These are phyloP conservation scores for Allygus modestus DNA, from an alignment of 2,888 invertebrate genomes.

Conservation along the genomic window DNA sequence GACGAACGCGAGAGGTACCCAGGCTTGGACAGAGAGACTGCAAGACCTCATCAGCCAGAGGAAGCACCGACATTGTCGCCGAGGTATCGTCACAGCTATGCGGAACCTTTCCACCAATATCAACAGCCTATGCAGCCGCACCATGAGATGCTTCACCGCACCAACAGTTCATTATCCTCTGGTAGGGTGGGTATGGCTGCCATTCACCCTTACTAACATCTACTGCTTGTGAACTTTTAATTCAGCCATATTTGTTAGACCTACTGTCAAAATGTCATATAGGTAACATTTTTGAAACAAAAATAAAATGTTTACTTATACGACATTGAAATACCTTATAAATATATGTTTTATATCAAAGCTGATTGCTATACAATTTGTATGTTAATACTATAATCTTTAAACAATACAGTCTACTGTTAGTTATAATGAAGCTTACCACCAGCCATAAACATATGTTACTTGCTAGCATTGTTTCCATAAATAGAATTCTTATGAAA, in stretches of 20 bases:
- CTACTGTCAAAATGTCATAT: neutral
- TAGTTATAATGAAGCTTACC: neutral
- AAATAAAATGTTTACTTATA: no score
- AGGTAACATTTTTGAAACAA: neutral
- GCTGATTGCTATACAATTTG: neutral
- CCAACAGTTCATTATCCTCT: conserved; percentile 70
- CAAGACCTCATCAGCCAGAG: conserved; percentile 71
- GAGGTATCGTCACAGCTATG: conserved; percentile 80
- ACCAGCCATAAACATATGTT: neutral
- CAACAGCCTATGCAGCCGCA: conserved; percentile 63
- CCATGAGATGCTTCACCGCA: conserved; percentile 70
- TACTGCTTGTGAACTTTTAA: neutral
- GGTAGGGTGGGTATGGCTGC: conserved; percentile 71
- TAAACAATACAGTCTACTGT: neutral
- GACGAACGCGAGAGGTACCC: conserved; percentile 78
- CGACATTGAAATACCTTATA: no score
- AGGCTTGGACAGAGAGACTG: conserved; percentile 76
- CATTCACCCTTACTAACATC: conserved; percentile 70
- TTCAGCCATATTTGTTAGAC: neutral
- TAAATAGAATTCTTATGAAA: no score
- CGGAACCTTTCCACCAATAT: conserved; percentile 76
- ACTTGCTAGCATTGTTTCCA: neutral
- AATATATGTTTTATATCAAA: neutral
- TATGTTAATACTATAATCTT: neutral
- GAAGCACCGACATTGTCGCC: conserved; percentile 64